A percentile compares a stretch with the other conserved stretches of the same genome.
Evolutionary conservation across 2,888 invertebrate genomes (phyloP).

Genomic region (Scaptomyza cyrtandrae): DNA sequence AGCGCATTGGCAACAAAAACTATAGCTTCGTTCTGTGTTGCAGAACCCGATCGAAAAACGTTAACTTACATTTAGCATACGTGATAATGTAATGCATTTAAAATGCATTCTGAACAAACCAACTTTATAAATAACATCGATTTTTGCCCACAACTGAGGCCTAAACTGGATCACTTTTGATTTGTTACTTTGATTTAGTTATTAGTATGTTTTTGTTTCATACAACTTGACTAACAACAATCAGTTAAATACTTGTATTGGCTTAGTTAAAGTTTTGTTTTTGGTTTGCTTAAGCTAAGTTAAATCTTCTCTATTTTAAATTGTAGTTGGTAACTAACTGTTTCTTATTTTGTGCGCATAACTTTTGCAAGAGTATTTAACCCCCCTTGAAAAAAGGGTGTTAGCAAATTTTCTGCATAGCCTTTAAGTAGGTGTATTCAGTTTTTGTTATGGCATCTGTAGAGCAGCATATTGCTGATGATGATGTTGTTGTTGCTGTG

Average conservation of each 20-base stretch:
- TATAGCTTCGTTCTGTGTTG: background rate
- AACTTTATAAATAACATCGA: slow-evolving; percentile 63
- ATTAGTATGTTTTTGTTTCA: slow-evolving; percentile 13
- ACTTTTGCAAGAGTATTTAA: slow-evolving; percentile 43
- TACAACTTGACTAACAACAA: slow-evolving; percentile 58
- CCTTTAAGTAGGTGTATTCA: background rate
- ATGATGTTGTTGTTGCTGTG: slow-evolving; percentile 14
- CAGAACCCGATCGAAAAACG: slow-evolving; percentile 39
- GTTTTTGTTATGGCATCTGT: slow-evolving; percentile 43
- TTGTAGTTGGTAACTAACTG: slow-evolving; percentile 68
- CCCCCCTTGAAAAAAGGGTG: background rate
- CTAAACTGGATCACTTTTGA: slow-evolving; percentile 66
- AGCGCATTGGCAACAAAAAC: slow-evolving; percentile 24
- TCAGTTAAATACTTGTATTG: slow-evolving; percentile 40
- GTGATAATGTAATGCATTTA: slow-evolving; percentile 52
- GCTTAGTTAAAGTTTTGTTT: slow-evolving; percentile 17
- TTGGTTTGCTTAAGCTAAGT: slow-evolving; percentile 35
- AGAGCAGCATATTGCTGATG: slow-evolving; percentile 21
- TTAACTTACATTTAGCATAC: slow-evolving; percentile 55
- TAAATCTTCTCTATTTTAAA: slow-evolving; percentile 27
- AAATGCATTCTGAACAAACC: slow-evolving; percentile 64
- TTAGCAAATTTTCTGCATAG: slow-evolving; percentile 2
- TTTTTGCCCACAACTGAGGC: slow-evolving; percentile 27
- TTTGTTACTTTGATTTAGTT: slow-evolving; percentile 37
- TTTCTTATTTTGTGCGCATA: slow-evolving; percentile 73